Conservation (phyloP, 2,113 vertebrate genomes). For the Lampris megalopsis region DNA sequence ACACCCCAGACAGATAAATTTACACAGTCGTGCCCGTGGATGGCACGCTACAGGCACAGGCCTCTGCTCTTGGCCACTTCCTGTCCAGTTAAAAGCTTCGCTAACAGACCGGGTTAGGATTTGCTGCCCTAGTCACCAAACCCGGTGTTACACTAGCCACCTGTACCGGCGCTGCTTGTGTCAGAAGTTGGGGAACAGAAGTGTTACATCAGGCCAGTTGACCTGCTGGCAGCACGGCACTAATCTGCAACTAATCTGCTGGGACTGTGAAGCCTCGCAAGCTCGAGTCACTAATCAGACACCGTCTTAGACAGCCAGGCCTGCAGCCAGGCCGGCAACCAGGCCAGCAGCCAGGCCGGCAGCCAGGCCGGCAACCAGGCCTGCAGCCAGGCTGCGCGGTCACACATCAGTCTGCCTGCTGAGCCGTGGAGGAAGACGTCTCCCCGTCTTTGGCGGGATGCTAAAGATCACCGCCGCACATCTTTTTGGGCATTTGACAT, state of each 20-base stretch:
- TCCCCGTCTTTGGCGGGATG: conserved; percentile 40
- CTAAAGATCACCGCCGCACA: conserved; percentile 23
- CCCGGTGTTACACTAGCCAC: too few species aligned
- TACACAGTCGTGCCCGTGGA: too few species aligned
- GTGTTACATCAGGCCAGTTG: neutral
- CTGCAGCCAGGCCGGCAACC: too few species aligned
- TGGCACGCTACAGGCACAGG: too few species aligned
- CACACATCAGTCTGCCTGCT: conserved; percentile 26
- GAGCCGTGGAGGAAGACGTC: conserved; percentile 14
- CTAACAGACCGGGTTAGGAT: too few species aligned
- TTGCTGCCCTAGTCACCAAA: too few species aligned
- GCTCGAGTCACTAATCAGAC: conserved; percentile 20
- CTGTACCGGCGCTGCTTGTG: too few species aligned
- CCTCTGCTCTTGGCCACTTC: too few species aligned
- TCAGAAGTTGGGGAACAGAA: neutral
- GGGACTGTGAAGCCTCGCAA: conserved; percentile 5
- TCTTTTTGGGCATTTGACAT: conserved; percentile 50
- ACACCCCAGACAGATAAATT: too few species aligned
- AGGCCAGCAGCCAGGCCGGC: too few species aligned
- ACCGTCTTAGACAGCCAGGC: conserved; percentile 16
- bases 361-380: neutral
- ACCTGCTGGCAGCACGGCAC: conserved; percentile 1
- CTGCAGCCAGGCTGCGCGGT: neutral
- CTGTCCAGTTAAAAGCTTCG: too few species aligned
- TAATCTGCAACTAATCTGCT: conserved; percentile 24